Evolutionary conservation across 1,140 invertebrate genomes (phyloP), one percentile per base, ranked within the genome.

Genomic region (Habropoda laboriosa): DNA sequence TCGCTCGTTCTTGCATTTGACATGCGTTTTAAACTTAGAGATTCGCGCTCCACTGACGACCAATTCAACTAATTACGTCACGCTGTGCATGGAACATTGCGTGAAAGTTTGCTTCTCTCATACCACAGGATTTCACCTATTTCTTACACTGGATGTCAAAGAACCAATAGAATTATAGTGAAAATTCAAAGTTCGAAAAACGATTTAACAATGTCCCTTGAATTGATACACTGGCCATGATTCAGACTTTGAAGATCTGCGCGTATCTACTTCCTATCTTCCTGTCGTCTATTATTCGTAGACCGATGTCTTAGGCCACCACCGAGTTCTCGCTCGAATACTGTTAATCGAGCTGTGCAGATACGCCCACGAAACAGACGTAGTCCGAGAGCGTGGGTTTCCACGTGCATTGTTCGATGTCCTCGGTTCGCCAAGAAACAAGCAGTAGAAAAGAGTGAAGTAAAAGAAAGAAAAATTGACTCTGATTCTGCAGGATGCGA

Each of bases 371-470:
- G 75, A 79, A 73, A 42, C 27, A 49, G 47, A 32, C 66, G 81
- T 77, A 61, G 75, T 80, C 67, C 74, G 79, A 42, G 67, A 45
- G 64, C 81, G 80, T 83, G 68, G 81, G 80, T 55, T 73, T 72
- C 61, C 81, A 72, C 67, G 81, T 58, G 67, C 80, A 82, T 83
- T 83, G 67, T 82, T 78, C 78, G 68, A 30, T 49, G 45, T 70
- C 66, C 49, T 18, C 47, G 66, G 24, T 47, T 35, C 18, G 16
- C 45, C 45, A 13, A 51, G 66, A 35, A 6, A n/a, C n/a, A n/a
- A 35, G 10, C 32, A 13, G 61, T n/a, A 27, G 60, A 8, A 13
- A n/a, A n/a, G 8, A 24, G 18, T n/a, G 27, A 47, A 4, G n/a
- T 16, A 7, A 21, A 21, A 38, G 1, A 38, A 27, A 2, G 21